Evolutionary conservation across 2,888 invertebrate genomes (phyloP).

Genomic region (Oxystoma pomonae): DNA sequence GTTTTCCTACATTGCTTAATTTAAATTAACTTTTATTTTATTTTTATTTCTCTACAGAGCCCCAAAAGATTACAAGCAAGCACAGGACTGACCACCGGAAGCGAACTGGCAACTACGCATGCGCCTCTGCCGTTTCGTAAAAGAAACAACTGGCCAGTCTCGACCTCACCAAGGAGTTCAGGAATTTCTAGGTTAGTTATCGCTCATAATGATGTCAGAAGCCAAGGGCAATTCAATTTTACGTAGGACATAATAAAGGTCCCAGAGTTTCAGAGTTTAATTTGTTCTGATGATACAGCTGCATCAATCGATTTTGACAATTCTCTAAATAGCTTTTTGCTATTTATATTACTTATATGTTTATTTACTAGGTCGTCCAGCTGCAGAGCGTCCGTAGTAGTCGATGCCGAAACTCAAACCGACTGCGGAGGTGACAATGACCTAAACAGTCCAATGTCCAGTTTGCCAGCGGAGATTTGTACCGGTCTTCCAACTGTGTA

Average conservation of each 20-base stretch:
- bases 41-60: slow-evolving; percentile 20
- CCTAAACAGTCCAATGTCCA: slow-evolving; percentile 50
- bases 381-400: slow-evolving; percentile 35
- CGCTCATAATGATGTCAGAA: too few species aligned
- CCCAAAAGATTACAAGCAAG: slow-evolving; percentile 59
- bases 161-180: slow-evolving; percentile 51
- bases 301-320: too few species aligned
- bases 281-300: too few species aligned
- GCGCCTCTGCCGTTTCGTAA: slow-evolving; percentile 50
- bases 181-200: too few species aligned
- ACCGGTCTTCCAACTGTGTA: slow-evolving; percentile 29
- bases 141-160: slow-evolving; percentile 58
- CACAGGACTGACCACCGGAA: slow-evolving; percentile 55
- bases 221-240: too few species aligned
- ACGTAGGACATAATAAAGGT: too few species aligned
- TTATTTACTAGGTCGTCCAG: slow-evolving; percentile 35
- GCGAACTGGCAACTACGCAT: slow-evolving; percentile 50
- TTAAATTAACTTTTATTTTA: neutral
- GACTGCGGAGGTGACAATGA: slow-evolving; percentile 60
- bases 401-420: slow-evolving; percentile 45
- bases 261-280: too few species aligned
- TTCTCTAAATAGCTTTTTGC: too few species aligned
- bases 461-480: slow-evolving; percentile 36
- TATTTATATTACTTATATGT: neutral
- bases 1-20: neutral